Evolutionary conservation across 2,888 invertebrate genomes (phyloP), one percentile per base, ranked within the genome.

Genomic region (Urechis unicinctus): DNA sequence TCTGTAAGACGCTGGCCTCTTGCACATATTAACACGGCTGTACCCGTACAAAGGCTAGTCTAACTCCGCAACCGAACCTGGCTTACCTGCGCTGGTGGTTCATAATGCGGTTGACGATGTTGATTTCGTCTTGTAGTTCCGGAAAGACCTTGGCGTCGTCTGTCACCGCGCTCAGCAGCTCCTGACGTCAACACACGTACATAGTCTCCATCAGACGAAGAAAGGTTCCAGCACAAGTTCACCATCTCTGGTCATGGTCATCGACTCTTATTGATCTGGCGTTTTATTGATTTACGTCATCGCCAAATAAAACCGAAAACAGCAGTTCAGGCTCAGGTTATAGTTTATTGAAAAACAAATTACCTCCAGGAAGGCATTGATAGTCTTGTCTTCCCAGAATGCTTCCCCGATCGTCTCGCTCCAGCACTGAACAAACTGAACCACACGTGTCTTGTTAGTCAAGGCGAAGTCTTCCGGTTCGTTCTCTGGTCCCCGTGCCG

Each of bases 401-500:
- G 86, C 86, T 68, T 86, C 84, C 3, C 86, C 81, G 50, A 88
- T 84, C 2, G 87, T 84, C 62, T 83, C 82, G 45, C 86, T 84
- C 89, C 89, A 89, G 66, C 85, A 83, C 67, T 86, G 85, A 52
- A 88, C 84, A 78, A 90, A 90, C 65, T 86, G 85, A 47, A 89
- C 84, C 17, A 89, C 88, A 59, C 88, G 83, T 66, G 85, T 82
- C 75, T 88, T 87, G 70, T 86, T 86, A 55, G 67, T 67, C 56
- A 71, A 58, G 46, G 68, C 69, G 52, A 70, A 69, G 50, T 74
- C 74, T 21, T 31, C 45, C 1, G 46, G 21, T 17, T 46, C 47
- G n/a, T 42, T 69, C 68, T 4, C 61, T 62, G 24, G 21, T 61
- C 62, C 24, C 6, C 26, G 22, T 13, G 64, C 61, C 6, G 66